phyloP scores from a whole-genome alignment of 1,140 invertebrate genomes.

The Magallana angulata region DNA sequence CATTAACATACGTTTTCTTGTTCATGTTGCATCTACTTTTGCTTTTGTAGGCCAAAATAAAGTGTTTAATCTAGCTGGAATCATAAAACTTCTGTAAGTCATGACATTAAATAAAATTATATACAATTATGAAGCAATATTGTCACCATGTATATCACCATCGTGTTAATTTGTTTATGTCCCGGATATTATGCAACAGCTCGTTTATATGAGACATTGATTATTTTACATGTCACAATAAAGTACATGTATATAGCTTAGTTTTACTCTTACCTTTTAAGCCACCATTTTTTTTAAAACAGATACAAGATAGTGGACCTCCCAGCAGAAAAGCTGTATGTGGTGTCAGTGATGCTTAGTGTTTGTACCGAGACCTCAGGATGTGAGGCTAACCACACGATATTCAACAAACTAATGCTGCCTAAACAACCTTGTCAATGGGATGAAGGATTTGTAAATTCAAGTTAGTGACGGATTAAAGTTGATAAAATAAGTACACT shows the following conservation, averaged over 20 bases:
- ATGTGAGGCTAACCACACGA: slow-evolving; percentile 14
- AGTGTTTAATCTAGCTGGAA: slow-evolving; percentile 25
- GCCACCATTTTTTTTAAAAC: not conserved
- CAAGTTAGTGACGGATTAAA: not conserved
- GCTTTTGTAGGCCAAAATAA: slow-evolving; percentile 17
- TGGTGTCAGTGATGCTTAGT: slow-evolving; percentile 49
- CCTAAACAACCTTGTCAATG: slow-evolving; percentile 39
- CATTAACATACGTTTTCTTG: too few species aligned
- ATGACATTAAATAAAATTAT: too few species aligned
- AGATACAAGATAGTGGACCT: slow-evolving; percentile 54
- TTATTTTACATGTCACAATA: too few species aligned
- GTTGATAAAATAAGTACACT: too few species aligned
- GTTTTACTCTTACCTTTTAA: too few species aligned
- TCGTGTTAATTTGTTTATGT: too few species aligned
- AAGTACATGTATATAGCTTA: too few species aligned
- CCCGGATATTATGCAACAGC: too few species aligned
- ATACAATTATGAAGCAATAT: too few species aligned
- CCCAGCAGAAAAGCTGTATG: slow-evolving; percentile 39
- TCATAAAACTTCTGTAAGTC: not conserved
- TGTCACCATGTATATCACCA: too few species aligned
- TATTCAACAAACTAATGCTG: slow-evolving; percentile 36
- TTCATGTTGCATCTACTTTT: too few species aligned
- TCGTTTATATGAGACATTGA: too few species aligned
- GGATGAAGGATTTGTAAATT: slow-evolving; percentile 39
- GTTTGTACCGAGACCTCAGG: slow-evolving; percentile 30